phyloP scores from a whole-genome alignment of 2,113 vertebrate genomes.

The Ciconia maguari region DNA sequence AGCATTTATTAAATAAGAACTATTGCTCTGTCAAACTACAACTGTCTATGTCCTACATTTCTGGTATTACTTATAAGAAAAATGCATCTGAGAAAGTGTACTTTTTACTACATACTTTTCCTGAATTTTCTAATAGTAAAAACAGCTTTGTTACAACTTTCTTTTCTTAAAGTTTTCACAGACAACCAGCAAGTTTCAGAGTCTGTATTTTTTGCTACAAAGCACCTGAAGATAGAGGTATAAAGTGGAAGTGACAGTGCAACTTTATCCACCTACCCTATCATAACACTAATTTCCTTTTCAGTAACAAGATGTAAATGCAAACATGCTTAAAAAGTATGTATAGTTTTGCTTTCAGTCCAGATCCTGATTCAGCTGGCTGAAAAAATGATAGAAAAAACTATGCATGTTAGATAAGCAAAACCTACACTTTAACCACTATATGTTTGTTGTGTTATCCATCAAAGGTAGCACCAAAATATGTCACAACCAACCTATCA shows the following conservation, averaged over 20 bases:
- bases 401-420: not conserved
- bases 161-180: not conserved
- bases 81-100: not conserved
- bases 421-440: not conserved
- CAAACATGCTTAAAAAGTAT: not conserved
- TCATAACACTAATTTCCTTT: not conserved
- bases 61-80: not conserved
- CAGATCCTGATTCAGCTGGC: not conserved
- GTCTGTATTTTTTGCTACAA: not conserved
- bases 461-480: not conserved
- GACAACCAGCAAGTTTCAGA: not conserved
- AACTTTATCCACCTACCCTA: not conserved
- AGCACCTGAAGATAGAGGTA: not conserved
- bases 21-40: not conserved
- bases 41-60: not conserved
- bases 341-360: not conserved
- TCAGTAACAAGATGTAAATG: not conserved
- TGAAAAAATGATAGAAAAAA: not conserved
- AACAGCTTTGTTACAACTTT: not conserved
- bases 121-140: not conserved
- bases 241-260: not conserved
- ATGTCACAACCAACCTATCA: not conserved
- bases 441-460: not conserved
- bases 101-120: not conserved
- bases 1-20: not conserved